Evolutionary conservation across 1,140 invertebrate species (phyloP).

Genomic region (Hypothenemus hampei): DNA sequence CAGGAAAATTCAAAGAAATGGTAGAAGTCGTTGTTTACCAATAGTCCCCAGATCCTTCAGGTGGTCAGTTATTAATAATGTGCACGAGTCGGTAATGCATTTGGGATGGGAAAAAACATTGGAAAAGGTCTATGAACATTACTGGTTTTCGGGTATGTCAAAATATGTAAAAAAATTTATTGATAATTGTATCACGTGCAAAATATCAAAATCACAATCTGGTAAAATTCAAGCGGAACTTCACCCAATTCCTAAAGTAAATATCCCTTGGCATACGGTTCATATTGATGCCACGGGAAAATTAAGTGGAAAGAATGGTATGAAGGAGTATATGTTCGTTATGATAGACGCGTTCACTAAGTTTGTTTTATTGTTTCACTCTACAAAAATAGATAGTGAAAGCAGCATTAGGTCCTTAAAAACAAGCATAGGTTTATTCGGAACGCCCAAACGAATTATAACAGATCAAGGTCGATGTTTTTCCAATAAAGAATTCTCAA

Average conservation of each 20-base stretch:
- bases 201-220: constrained; percentile 28
- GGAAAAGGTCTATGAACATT: constrained; percentile 36
- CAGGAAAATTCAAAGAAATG: constrained; percentile 23
- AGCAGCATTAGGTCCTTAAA: neutral
- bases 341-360: constrained; percentile 6
- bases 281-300: constrained; percentile 6
- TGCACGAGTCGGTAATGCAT: constrained; percentile 31
- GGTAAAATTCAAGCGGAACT: constrained; percentile 4
- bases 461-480: constrained; percentile 6
- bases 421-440: constrained; percentile 2
- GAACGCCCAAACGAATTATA: constrained; percentile 2
- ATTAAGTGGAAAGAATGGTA: neutral
- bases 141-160: constrained; percentile 38
- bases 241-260: constrained; percentile 13
- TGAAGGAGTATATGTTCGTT: neutral
- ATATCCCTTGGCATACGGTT: constrained; percentile 8
- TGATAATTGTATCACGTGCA: constrained; percentile 34
- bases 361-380: neutral
- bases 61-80: constrained; percentile 33
- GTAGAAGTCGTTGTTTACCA: constrained; percentile 26
- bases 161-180: constrained; percentile 36
- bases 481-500: constrained; percentile 1
- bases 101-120: constrained; percentile 37
- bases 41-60: constrained; percentile 30
- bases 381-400: neutral